A percentile compares a stretch with the other conserved stretches of the same genome.
Evolutionary conservation across 2,797 vertebrate species (phyloP).

Genomic region (Delichon dasypus): DNA sequence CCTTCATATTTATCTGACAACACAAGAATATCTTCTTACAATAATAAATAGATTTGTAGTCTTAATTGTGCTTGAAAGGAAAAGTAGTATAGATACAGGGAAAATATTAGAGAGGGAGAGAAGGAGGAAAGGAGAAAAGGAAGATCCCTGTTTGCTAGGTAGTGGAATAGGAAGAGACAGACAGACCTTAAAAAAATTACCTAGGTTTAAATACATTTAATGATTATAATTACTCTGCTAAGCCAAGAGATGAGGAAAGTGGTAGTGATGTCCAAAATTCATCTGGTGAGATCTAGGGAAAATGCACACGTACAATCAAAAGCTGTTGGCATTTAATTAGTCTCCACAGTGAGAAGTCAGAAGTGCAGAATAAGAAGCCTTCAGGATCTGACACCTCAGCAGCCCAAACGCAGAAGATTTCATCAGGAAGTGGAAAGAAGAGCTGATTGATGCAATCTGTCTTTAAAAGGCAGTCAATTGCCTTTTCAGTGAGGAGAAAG

Average conservation of each 20-base stretch:
- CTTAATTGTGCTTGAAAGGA: background rate
- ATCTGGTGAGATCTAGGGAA: background rate
- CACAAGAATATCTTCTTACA: background rate
- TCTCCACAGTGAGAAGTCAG: background rate
- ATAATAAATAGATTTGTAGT: background rate
- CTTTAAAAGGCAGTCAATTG: background rate
- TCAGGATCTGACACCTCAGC: background rate
- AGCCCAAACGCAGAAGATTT: background rate
- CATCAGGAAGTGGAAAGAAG: background rate
- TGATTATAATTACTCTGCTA: background rate
- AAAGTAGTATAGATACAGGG: background rate
- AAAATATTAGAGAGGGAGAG: background rate
- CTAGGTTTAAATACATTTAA: background rate
- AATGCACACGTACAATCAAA: background rate
- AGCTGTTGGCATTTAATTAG: constrained; percentile 2
- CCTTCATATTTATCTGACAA: background rate
- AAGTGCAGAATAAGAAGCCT: background rate
- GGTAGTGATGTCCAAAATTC: background rate
- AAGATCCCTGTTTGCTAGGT: background rate
- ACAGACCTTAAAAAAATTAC: background rate
- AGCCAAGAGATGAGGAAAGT: background rate
- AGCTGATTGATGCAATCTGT: background rate
- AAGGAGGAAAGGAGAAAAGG: background rate
- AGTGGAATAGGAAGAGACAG: background rate
- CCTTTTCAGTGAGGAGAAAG: background rate